Evolutionary conservation across 2,113 vertebrate genomes (phyloP), one percentile per base, ranked within the genome.

Genomic region (Melanostigma gelatinosum): DNA sequence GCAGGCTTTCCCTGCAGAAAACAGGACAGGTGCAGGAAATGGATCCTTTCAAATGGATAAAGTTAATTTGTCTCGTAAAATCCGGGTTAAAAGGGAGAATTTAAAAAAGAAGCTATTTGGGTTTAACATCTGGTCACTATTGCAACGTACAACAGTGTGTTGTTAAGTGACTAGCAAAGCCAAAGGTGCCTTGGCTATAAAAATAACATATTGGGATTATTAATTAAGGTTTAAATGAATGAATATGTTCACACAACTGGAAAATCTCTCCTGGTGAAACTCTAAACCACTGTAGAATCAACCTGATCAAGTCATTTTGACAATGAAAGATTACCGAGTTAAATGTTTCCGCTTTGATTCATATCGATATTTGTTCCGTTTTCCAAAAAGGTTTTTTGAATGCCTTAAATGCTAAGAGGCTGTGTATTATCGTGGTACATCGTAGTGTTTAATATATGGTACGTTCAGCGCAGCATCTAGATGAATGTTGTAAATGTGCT

Each of bases 1-100:
- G 80, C 82, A 87, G 74, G 46, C 76, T 66, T 65, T 81, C 64
- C 65, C 54, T 60, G 18, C 27, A 50, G 29, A 73, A 67, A 82
- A 57, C 67, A 55, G 42, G 44, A 83, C 84, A 89, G 87, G 88
- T 88, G 88, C 85, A 89, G 86, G 79, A 91, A 90, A 92, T 82
- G 65, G 76, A 77, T 50, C 18, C 20, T 77, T 83, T 77, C 11
- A 27, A 50, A 55, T 55, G 54, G n/a, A 57, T 57, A 58, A 5
- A 42, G 50, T 42, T 77, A 1, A 87, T 88, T 82, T 88, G 66
- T 50, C 29, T 52, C 24, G 69, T 87, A 46, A 71, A 72, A 80
- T 69, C 34, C 9, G 24, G 77, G 50, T 69, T 79, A 58, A 75
- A 72, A 71, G 24, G n/a, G 54, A 57, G n/a, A 13, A 27, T 57